Base-by-base conservation (phyloP, 2,797 vertebrate species). In the Tapera naevia region DNA sequence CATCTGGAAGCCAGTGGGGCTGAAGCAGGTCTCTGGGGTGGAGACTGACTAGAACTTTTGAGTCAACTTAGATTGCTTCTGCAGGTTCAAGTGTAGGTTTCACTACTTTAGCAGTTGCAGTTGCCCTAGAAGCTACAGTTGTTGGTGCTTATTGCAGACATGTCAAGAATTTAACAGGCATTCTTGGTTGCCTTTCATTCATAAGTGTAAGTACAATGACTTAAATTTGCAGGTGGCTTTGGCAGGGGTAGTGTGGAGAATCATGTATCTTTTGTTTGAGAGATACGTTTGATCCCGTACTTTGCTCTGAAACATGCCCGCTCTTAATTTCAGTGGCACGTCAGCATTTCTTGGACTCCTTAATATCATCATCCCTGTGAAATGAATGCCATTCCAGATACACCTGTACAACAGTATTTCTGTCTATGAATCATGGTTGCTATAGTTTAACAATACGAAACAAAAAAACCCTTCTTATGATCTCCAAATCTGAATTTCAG, bases 341-440 rank as follows among this genome's bases (percentile, higher is more conserved):
- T 54, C 54, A 67, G 46, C 43, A 6, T 94, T 91, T 86, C 51
- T 57, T 75, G 62, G 66, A 15, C 62, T 94, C 22, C 35, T 80
- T 67, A 88, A 37, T 7, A 51, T 80, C 51, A 45, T 50, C 17
- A 16, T 80, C 39, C 28, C 46, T 58, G 46, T 35, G 62, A 87
- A 65, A 58, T 62, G 28, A 80, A 35, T 80, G 37, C n/a, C 13
- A 8, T 94, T 91, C 58, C 50, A 82, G 43, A 67, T 88, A 91
- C 61, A 91, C 75, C 75, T 93, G 89, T n/a, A n/a, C n/a, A n/a
- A n/a, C n/a, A n/a, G 5, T 80, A 16, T 66, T 93, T 70, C 74
- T 93, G 54, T 58, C 67, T 80, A 22, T 91, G 70, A 89, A 51
- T 94, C 76, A 53, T 37, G 24, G 57, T 64, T 86, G 39, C 80